A percentile compares a stretch with the other conserved stretches of the same genome.
Conservation (phyloP, 2,888 invertebrate species). For the Drosophila colorata region DNA sequence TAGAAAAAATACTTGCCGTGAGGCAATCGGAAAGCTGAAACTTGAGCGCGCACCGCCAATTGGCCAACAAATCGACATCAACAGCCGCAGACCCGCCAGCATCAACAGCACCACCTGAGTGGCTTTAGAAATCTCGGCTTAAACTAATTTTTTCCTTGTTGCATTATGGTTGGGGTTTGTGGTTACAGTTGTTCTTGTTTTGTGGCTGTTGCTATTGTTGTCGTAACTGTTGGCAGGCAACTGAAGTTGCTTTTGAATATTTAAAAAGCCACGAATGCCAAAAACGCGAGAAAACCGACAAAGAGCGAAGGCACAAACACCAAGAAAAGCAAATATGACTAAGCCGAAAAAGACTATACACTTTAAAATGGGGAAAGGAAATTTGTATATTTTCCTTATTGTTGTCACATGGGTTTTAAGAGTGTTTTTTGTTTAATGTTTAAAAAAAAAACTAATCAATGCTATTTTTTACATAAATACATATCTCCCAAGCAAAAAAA, state of each 20-base stretch:
- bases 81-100: constrained; percentile 12
- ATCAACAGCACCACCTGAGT: constrained; percentile 13
- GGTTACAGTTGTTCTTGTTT: constrained; percentile 3
- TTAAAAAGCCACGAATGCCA: constrained; percentile 67
- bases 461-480: too few species aligned
- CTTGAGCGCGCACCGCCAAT: constrained; percentile 51
- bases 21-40: constrained; percentile 44
- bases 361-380: background rate
- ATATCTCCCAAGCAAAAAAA: too few species aligned
- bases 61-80: constrained; percentile 66
- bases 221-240: constrained; percentile 41
- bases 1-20: constrained; percentile 19
- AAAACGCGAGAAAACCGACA: constrained; percentile 38
- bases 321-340: background rate
- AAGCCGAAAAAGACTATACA: constrained; percentile 19
- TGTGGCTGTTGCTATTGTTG: constrained; percentile 8
- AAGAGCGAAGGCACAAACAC: constrained; percentile 13
- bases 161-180: constrained; percentile 47
- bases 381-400: background rate
- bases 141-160: constrained; percentile 78
- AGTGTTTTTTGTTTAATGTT: too few species aligned
- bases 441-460: too few species aligned
- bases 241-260: constrained; percentile 74
- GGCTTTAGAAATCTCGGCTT: constrained; percentile 72
- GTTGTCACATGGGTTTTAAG: background rate